A percentile compares a stretch with the other conserved stretches of the same genome.
These are phyloP conservation scores for Monochamus alternatus DNA, from an alignment of 2,888 invertebrate genomes.

Conservation along the genomic window DNA sequence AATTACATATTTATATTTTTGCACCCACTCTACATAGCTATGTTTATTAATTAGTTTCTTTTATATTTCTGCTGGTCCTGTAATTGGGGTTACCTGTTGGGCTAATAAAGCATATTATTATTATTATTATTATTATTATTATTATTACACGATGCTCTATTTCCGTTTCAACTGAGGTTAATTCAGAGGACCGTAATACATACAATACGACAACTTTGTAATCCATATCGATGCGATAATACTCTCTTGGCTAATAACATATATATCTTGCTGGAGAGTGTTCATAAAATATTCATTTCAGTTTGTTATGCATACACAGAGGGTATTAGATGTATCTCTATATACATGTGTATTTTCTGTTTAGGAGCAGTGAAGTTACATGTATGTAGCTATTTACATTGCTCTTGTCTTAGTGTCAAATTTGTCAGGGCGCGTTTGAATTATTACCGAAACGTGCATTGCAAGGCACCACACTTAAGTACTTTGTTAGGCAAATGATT, in stretches of 20 bases:
- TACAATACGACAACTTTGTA: background rate
- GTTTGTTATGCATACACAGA: background rate
- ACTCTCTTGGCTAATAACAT: background rate
- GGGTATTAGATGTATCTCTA: background rate
- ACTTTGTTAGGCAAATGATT: too few relatives aligned
- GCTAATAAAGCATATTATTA: too few relatives aligned
- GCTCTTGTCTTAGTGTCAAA: conserved; percentile 5
- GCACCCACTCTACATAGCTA: too few relatives aligned
- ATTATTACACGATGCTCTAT: too few relatives aligned
- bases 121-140: too few relatives aligned
- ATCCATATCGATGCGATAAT: background rate
- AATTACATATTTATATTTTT: too few relatives aligned
- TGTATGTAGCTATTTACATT: too few relatives aligned
- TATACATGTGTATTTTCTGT: background rate
- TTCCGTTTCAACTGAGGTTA: background rate
- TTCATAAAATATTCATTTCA: background rate
- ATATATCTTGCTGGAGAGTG: background rate
- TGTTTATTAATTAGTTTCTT: too few relatives aligned
- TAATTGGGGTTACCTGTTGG: too few relatives aligned
- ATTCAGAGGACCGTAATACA: background rate
- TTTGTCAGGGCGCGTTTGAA: background rate
- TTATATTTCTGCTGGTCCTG: too few relatives aligned
- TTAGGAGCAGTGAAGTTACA: background rate
- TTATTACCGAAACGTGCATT: conserved; percentile 3
- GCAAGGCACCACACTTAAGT: background rate